phyloP scores from a whole-genome alignment of 2,113 vertebrate genomes.

The Prochilodus magdalenae region DNA sequence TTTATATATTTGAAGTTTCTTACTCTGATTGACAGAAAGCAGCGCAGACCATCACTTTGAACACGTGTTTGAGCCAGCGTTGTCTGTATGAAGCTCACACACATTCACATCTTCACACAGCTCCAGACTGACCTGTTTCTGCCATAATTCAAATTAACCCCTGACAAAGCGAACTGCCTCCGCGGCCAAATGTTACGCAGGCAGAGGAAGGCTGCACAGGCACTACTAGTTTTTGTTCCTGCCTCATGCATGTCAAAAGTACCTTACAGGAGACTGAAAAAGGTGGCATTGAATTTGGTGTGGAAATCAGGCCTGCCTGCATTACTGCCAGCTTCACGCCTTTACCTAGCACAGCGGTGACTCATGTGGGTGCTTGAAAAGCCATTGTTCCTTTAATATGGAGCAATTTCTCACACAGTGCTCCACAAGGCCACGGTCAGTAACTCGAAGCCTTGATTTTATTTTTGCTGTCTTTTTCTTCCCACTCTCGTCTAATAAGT shows the following conservation, averaged over 20 bases:
- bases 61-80: background rate
- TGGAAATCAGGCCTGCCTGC: conserved; percentile 23
- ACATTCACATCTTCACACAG: background rate
- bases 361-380: conserved; percentile 33
- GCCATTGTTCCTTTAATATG: conserved; percentile 53
- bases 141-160: conserved; percentile 16
- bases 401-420: conserved; percentile 30
- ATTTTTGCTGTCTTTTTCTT: background rate
- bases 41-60: background rate
- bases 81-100: background rate
- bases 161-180: conserved; percentile 3
- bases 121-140: background rate
- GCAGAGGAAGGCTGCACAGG: background rate
- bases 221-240: conserved; percentile 10
- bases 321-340: background rate
- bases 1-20: background rate
- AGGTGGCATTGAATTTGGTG: conserved; percentile 18
- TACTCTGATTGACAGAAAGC: background rate
- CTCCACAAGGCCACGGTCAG: conserved; percentile 38
- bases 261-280: background rate
- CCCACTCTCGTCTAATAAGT: conserved; percentile 12
- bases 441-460: conserved; percentile 57
- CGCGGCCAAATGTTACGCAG: background rate
- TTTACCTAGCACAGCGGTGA: background rate
- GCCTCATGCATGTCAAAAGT: conserved; percentile 29